Conservation (phyloP, 2,888 invertebrate species). For the Alloscopus bannaensis region DNA sequence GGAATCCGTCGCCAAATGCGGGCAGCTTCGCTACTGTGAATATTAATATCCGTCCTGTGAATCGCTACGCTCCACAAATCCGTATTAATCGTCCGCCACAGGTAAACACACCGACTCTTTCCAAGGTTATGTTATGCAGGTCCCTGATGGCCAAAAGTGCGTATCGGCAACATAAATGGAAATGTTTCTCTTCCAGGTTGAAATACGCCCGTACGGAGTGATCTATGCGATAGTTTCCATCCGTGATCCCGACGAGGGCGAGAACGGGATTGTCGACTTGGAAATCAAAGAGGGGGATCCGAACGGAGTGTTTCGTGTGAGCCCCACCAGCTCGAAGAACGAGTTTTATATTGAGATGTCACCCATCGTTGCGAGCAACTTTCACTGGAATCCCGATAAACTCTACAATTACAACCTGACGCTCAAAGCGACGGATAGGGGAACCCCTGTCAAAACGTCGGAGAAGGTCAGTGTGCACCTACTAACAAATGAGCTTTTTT, state of each 20-base stretch:
- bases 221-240: conserved; percentile 93
- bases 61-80: conserved; percentile 90
- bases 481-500: conserved; percentile 17
- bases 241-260: conserved; percentile 87
- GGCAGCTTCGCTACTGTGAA: conserved; percentile 85
- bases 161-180: too few relatives aligned
- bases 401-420: conserved; percentile 92
- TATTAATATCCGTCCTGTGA: conserved; percentile 87
- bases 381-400: conserved; percentile 74
- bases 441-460: conserved; percentile 82
- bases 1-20: conserved; percentile 74
- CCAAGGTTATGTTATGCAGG: not conserved
- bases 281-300: conserved; percentile 94
- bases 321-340: conserved; percentile 78
- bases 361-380: conserved; percentile 71
- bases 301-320: conserved; percentile 90
- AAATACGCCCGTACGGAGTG: conserved; percentile 81
- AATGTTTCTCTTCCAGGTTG: conserved; percentile 66
- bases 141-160: not conserved
- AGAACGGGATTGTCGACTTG: conserved; percentile 89
- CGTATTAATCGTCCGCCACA: conserved; percentile 87
- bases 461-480: conserved; percentile 67
- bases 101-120: conserved; percentile 75
- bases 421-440: conserved; percentile 88
- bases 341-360: conserved; percentile 76